Evolutionary conservation across 2,797 vertebrate genomes (phyloP), one percentile per base, ranked within the genome.

Genomic region (Spheniscus humboldti): DNA sequence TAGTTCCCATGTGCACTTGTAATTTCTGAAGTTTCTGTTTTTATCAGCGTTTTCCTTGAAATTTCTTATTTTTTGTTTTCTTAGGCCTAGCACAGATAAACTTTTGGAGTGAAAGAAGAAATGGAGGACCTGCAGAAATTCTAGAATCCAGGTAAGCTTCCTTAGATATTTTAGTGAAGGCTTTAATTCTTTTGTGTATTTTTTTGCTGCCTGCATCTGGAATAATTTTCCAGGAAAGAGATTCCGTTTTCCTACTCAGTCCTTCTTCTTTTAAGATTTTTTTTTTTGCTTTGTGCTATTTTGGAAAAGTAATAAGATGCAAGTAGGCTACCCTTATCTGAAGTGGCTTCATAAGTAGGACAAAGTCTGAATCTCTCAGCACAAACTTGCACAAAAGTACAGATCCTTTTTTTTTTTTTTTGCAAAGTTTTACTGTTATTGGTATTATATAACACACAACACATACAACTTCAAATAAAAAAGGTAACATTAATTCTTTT

Each of bases 301-400:
- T 96, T 92, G 62, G 68, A 96, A 84, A 87, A 94, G 69, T 94
- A 97, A 96, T 97, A 94, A 95, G 81, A 97, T 97, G 95, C 87
- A 97, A 97, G 81, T 97, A 96, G 96, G 96, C 94, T 97, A 94
- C 30, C 33, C 90, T 95, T 95, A 92, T 92, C 91, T 94, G 72
- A 93, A 95, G 78, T 93, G 39, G 37, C 59, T 94, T 91, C 93
- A 74, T 90, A 97, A 97, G 74, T 97, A 97, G 96, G 96, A 88
- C 96, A 74, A 94, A 92, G 95, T 96, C 90, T 94, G 95, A 94
- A 84, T 92, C 56, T 92, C 68, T 94, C 30, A 81, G 57, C 87
- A 96, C 39, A 94, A 96, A 89, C 82, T 94, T 83, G 78, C 43
- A 60, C 47, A 71, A 74, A 97, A 94, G 41, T 94, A 87, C 76